phyloP scores from a whole-genome alignment of 2,113 vertebrate genomes.

The Gymnarchus niloticus region DNA sequence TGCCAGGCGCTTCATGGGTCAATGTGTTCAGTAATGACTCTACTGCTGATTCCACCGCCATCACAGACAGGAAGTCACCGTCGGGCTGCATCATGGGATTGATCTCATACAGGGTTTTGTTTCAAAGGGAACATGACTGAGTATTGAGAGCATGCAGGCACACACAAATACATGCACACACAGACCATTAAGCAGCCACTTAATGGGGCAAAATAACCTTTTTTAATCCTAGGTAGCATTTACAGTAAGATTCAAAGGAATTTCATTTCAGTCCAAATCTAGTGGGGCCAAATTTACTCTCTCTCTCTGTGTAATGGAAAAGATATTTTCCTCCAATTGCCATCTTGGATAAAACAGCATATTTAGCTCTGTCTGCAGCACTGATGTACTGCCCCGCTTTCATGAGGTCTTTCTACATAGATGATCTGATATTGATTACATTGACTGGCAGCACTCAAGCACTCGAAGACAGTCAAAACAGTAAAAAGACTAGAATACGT shows the following conservation, averaged over 20 bases:
- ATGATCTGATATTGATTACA: constrained; percentile 37
- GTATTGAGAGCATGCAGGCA: constrained; percentile 13
- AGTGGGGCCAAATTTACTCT: constrained; percentile 16
- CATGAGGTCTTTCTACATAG: constrained; percentile 20
- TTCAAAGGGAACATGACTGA: constrained; percentile 29
- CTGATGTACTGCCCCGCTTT: constrained; percentile 21
- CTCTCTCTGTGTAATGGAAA: constrained; percentile 19
- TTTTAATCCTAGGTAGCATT: constrained; percentile 17
- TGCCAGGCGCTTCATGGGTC: constrained; percentile 46
- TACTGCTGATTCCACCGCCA: constrained; percentile 42
- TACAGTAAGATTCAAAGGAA: constrained; percentile 27
- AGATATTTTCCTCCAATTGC: constrained; percentile 18
- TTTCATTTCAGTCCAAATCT: constrained; percentile 10
- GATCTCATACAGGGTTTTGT: constrained; percentile 36
- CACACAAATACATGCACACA: constrained; percentile 12
- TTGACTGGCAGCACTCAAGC: constrained; percentile 26
- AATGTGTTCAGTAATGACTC: constrained; percentile 46
- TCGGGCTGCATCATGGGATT: constrained; percentile 47
- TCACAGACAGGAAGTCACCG: constrained; percentile 49
- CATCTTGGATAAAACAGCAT: constrained; percentile 15
- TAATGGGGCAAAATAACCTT: constrained; percentile 30
- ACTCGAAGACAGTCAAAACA: constrained; percentile 22
- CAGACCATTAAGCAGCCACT: constrained; percentile 25
- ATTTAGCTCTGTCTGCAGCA: constrained; percentile 16
- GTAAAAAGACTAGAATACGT: constrained; percentile 17